Base-by-base conservation (phyloP, 2,888 invertebrate genomes). In the Catocala fraxini region DNA sequence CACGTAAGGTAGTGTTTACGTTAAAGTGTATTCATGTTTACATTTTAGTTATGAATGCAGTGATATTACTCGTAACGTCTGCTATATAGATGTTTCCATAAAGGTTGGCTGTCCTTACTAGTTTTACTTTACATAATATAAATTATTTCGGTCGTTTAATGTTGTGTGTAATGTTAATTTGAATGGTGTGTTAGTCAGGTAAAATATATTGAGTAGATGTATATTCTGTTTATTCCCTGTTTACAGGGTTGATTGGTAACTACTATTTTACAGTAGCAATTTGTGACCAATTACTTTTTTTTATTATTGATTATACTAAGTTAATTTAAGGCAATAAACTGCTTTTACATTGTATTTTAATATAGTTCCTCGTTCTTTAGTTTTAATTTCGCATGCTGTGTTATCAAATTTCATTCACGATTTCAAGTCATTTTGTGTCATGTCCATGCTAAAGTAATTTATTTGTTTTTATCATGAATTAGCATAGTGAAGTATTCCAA, bases 341-440 rank as follows among this genome's bases (percentile, higher is more conserved):
- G 63, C 65, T 71, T 71, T 71, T 62, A 70, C 66, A 70, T 66
- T 66, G 62, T 73, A 68, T 67, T 78, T 79, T 72, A 64, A 67
- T 70, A 73, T 77, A 86, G 89, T 90, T 89, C 89, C 87, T 91
- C 73, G 59, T 78, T 80, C 77, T 64, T 79, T 84, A 81, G 81
- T 66, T 73, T 70, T 81, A 79, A 68, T 66, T 63, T 70, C 80
- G 87, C 86, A 88, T 88, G 87, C 82, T 83, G 86, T 86, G 83
- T 85, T 82, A 78, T 68, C 39, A 56, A 68, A 75, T 75, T 72
- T 82, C 75, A 69, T 77, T 72, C 75, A 79, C 75, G 60, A 70
- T 84, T 84, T 89, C 80, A 77, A 90, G 90, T 91, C 89, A 89
- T 86, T 80, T 82, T 83, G 90, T 91, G 89, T 91, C 89, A 89